Conservation (phyloP, 2,888 invertebrate genomes). For the Xestia xanthographa region DNA sequence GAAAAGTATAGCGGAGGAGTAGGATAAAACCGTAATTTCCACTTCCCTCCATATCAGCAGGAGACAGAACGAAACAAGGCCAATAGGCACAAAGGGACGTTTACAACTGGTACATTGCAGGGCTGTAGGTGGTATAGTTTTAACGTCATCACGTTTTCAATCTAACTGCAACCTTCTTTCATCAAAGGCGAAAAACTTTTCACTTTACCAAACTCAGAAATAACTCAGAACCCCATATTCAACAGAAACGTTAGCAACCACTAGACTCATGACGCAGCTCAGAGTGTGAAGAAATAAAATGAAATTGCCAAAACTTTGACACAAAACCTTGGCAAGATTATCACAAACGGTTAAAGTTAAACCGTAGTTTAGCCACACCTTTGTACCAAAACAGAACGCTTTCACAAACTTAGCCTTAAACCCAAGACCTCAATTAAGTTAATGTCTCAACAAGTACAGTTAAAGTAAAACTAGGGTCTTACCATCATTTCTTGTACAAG, state of each 20-base stretch:
- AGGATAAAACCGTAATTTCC: too few relatives aligned
- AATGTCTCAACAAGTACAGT: conserved; percentile 32
- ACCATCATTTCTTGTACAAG: background rate
- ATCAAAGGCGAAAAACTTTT: background rate
- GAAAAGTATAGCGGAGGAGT: too few relatives aligned
- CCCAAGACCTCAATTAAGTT: conserved; percentile 32
- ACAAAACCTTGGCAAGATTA: conserved; percentile 2
- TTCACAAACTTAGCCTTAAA: conserved; percentile 27
- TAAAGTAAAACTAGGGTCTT: conserved; percentile 17
- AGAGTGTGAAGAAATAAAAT: background rate
- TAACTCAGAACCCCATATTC: background rate
- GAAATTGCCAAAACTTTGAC: background rate
- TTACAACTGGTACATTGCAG: too few relatives aligned
- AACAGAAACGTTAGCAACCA: background rate
- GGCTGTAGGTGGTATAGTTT: too few relatives aligned
- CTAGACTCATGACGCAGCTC: background rate
- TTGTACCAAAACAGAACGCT: conserved; percentile 13
- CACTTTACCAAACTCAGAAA: background rate
- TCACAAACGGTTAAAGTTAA: conserved; percentile 11
- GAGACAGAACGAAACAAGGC: too few relatives aligned
- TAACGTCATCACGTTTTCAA: too few relatives aligned
- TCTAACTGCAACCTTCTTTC: too few relatives aligned
- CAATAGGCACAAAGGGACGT: too few relatives aligned
- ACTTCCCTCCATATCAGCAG: too few relatives aligned
- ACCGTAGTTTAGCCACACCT: conserved; percentile 17